A percentile compares a stretch with the other conserved stretches of the same genome.
These are phyloP conservation scores for Zaprionus taronus DNA, from an alignment of 1,140 invertebrate species.

Conservation along the genomic window DNA sequence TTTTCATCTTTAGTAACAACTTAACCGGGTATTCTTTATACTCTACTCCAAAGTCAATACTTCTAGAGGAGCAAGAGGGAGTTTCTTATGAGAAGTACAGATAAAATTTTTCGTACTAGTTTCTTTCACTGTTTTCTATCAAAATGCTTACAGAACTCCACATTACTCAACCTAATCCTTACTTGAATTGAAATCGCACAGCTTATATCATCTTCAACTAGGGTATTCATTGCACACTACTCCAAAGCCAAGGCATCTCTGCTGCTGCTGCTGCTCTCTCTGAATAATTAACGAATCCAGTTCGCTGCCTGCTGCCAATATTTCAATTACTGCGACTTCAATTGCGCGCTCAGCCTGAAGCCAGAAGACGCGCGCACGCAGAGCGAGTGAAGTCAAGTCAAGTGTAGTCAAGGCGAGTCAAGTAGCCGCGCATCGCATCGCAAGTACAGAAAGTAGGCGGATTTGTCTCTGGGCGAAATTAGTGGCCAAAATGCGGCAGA, in stretches of 20 bases:
- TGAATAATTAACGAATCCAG: conserved; percentile 66
- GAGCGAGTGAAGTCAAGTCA: conserved; percentile 5
- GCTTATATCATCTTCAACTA: background rate
- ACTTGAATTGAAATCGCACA: background rate
- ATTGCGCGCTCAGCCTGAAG: conserved; percentile 39
- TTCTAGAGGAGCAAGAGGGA: too few species aligned
- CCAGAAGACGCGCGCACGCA: background rate
- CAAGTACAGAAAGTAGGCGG: conserved; percentile 52
- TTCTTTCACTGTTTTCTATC: too few species aligned
- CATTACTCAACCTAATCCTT: background rate
- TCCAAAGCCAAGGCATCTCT: background rate
- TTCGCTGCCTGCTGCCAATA: conserved; percentile 56
- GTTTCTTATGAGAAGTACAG: too few species aligned
- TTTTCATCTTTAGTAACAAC: too few species aligned
- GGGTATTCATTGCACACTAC: conserved; percentile 1
- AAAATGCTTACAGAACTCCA: too few species aligned
- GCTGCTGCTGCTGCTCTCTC: background rate
- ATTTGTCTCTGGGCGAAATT: conserved; percentile 75
- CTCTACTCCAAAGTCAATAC: too few species aligned
- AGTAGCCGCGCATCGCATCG: conserved; percentile 9
- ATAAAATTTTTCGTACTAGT: too few species aligned
- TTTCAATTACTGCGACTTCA: conserved; percentile 69
- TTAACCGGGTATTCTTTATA: too few species aligned
- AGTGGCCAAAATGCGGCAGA: conserved; percentile 79
- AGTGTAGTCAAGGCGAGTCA: conserved; percentile 4